Conservation (phyloP, 2,113 vertebrate genomes). For the Amblyornis subalaris region DNA sequence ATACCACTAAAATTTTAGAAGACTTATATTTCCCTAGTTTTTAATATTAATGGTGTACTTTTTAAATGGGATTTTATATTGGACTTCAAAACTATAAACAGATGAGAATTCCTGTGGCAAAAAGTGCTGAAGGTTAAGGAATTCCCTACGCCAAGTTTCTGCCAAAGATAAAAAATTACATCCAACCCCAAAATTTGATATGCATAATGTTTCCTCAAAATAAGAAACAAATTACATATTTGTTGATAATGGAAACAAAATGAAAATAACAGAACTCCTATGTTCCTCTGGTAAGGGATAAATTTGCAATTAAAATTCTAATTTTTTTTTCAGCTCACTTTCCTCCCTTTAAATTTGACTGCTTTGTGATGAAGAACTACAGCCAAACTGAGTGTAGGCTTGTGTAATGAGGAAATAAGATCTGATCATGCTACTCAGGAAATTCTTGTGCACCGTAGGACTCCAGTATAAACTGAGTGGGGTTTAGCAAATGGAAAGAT, state of each 20-base stretch:
- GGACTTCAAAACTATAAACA: background rate
- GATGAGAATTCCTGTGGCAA: slow-evolving; percentile 17
- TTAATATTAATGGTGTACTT: background rate
- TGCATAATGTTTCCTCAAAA: background rate
- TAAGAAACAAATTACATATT: background rate
- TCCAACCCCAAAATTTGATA: background rate
- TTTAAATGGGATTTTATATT: background rate
- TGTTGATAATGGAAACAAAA: background rate
- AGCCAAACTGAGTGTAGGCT: background rate
- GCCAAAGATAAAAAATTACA: background rate
- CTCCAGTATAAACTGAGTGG: background rate
- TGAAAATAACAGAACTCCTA: background rate
- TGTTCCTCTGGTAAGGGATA: background rate
- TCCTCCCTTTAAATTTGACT: background rate
- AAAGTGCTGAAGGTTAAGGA: background rate
- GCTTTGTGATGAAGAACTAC: background rate
- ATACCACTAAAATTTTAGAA: background rate
- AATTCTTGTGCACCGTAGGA: background rate
- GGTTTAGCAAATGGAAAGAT: background rate
- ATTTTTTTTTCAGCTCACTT: background rate
- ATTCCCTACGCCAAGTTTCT: background rate
- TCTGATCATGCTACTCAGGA: background rate
- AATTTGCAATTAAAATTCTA: background rate
- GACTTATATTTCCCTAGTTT: background rate
- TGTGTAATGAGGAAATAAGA: background rate